phyloP scores from a whole-genome alignment of 1,140 invertebrate genomes.

The Eufriesea mexicana region DNA sequence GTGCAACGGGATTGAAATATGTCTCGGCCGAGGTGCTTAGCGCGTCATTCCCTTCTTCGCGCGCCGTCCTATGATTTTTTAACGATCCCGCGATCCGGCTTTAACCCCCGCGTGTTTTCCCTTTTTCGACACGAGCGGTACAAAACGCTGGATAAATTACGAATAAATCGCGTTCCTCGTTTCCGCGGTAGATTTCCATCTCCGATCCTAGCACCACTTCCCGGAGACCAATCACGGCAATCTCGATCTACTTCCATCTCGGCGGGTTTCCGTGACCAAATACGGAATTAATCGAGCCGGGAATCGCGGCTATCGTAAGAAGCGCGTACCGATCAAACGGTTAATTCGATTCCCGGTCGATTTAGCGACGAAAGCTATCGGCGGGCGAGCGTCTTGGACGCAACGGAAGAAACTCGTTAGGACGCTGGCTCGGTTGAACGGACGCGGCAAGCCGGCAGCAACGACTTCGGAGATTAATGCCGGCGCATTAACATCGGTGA shows the following conservation, averaged over 20 bases:
- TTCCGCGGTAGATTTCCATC: no score
- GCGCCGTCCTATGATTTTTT: neutral
- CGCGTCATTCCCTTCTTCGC: neutral
- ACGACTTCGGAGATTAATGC: conserved; percentile 33
- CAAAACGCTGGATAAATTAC: no score
- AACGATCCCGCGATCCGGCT: neutral
- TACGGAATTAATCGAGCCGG: neutral
- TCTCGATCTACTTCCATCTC: neutral
- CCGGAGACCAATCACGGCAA: neutral
- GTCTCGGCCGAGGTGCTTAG: neutral
- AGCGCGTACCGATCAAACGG: neutral
- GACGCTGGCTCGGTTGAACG: neutral
- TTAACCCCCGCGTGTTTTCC: no score
- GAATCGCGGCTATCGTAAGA: neutral
- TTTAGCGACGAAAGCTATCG: conserved; percentile 8
- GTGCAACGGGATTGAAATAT: neutral
- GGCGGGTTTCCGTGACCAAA: neutral
- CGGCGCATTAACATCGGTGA: conserved; percentile 46
- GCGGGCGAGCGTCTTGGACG: neutral
- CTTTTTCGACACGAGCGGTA: no score
- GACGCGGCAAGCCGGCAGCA: neutral
- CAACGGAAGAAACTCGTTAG: conserved; percentile 41
- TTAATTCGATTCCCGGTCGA: conserved; percentile 3
- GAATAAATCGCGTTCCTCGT: no score
- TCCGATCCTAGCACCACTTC: no score